Base-by-base conservation (phyloP, 2,888 invertebrate species). In the Epirrhoe tristata region DNA sequence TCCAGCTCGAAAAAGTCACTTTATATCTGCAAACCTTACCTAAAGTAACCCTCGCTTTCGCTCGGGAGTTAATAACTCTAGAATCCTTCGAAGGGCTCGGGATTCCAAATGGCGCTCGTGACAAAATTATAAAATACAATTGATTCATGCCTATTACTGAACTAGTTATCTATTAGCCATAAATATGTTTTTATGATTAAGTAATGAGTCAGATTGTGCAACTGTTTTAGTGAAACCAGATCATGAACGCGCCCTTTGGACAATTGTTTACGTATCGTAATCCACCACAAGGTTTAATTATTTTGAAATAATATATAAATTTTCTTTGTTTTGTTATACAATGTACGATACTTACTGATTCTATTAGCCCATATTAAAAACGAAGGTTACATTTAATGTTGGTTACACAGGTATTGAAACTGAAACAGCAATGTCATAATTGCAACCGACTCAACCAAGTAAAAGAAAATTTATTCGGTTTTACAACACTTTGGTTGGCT, bases 241-340 rank as follows among this genome's bases (percentile, higher is more conserved):
- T 79, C 78, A 78, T 68, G 75, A 74, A 67, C 76, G 50, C 73
- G 80, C 79, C 76, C 81, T 80, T 77, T 79, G 73, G 57, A 77
- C 76, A 59, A 58, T 70, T 61, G 64, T 69, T 65, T 66, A 63
- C 34, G 39, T 75, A 75, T 75, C 66, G 72, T 74, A 77, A 81
- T 77, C 66, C 59, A 65, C 46, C 51, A 54, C 76, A 77, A 81
- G 75, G 79, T 60, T 77, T 57, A 58, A 63, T 48, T 48, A 46
- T 78, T 76, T 75, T 70, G 69, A 74, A 79, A 77, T n/a, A n/a
- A n/a, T 59, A 64, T 46, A 57, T 57, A 66, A 46, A 70, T 77
- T 76, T 67, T 74, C 61, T 73, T 75, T 75, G 56, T 67, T 73
- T 75, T 75, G 56, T 67, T 6, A 48, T 51, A 43, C n/a, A 14